These are phyloP conservation scores for Lathronympha strigana DNA, from an alignment of 2,888 invertebrate species.

Conservation along the genomic window DNA sequence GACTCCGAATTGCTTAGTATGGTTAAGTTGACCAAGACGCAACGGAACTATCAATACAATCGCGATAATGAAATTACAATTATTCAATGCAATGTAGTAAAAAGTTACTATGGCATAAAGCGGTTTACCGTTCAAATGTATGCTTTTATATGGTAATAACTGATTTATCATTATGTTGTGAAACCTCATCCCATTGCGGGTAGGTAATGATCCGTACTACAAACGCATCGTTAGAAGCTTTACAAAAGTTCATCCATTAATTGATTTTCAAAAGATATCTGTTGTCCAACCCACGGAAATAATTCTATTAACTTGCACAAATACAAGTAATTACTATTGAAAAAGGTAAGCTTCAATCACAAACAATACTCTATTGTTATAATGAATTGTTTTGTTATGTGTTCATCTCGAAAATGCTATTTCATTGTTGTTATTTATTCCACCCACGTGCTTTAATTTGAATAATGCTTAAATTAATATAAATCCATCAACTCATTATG, in stretches of 20 bases:
- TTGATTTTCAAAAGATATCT: conserved; percentile 39
- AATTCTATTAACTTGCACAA: conserved; percentile 52
- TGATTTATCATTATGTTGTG: conserved; percentile 11
- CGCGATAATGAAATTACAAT: background rate
- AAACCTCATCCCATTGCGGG: conserved; percentile 11
- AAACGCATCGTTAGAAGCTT: conserved; percentile 25
- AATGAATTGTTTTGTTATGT: conserved; percentile 74
- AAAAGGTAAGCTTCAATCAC: conserved; percentile 64
- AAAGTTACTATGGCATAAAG: background rate
- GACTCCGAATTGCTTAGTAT: too few relatives aligned
- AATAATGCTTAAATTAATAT: conserved; percentile 55
- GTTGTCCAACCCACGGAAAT: conserved; percentile 61
- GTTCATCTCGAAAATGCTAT: conserved; percentile 64
- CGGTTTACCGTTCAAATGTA: background rate
- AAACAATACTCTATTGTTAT: conserved; percentile 78
- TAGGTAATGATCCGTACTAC: conserved; percentile 32
- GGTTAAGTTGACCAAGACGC: too few relatives aligned
- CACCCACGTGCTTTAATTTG: conserved; percentile 65
- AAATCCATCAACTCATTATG: conserved; percentile 52
- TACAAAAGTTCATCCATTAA: conserved; percentile 30
- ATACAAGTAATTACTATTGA: conserved; percentile 67
- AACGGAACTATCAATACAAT: background rate
- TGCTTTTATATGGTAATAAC: conserved; percentile 9
- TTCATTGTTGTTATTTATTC: conserved; percentile 73
- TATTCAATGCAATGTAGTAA: background rate